Percentiles rank a stretch among this genome's conserved stretches.
Conservation (phyloP, 2,113 vertebrate species). For the Ictalurus furcatus region DNA sequence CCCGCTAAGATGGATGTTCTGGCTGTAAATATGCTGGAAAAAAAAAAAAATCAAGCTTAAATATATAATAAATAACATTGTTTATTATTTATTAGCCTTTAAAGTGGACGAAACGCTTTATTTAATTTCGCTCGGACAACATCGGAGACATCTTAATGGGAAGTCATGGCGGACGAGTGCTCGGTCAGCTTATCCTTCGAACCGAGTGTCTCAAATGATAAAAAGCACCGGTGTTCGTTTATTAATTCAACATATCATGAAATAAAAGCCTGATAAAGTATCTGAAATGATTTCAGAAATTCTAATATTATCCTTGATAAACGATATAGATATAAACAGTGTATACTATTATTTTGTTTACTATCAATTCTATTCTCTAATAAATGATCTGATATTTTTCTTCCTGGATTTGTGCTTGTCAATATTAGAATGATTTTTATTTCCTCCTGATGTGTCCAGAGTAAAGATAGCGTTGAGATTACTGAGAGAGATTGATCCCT, state of each 20-base stretch:
- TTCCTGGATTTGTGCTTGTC: not conserved
- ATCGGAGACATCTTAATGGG: not conserved
- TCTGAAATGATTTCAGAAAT: no score
- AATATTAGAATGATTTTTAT: not conserved
- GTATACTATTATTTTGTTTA: not conserved
- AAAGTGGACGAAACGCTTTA: not conserved
- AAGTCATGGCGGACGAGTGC: not conserved
- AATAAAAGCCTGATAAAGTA: not conserved
- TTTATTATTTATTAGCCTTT: not conserved
- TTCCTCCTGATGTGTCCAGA: not conserved
- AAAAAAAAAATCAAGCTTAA: no score
- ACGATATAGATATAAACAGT: not conserved
- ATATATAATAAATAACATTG: no score
- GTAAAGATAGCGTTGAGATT: not conserved
- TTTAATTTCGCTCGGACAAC: not conserved
- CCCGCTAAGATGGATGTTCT: not conserved
- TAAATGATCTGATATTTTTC: not conserved
- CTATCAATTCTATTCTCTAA: not conserved
- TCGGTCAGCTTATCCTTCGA: not conserved
- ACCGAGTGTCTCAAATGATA: not conserved
- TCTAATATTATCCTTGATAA: not conserved
- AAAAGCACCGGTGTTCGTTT: not conserved
- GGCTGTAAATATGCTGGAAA: not conserved
- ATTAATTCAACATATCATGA: not conserved
- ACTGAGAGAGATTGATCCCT: conserved; percentile 2